These are phyloP conservation scores for Sarcophaga caerulescens DNA, from an alignment of 2,888 invertebrate genomes.

Conservation along the genomic window DNA sequence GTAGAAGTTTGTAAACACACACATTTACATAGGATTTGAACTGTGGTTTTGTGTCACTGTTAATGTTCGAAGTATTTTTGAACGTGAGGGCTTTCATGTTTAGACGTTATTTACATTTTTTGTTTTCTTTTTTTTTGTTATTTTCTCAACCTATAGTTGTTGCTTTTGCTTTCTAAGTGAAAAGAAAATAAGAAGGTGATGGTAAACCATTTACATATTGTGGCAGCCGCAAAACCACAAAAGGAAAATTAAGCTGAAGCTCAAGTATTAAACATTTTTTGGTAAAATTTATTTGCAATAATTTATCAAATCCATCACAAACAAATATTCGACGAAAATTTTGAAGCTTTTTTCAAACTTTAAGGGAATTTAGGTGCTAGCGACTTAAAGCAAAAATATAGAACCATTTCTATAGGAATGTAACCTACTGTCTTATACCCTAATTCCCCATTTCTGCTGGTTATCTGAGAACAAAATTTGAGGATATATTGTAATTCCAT, in stretches of 20 bases:
- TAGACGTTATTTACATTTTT: conserved; percentile 49
- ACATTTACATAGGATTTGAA: not conserved
- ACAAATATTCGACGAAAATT: not conserved
- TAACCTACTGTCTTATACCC: no score
- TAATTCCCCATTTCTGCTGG: no score
- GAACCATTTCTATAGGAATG: no score
- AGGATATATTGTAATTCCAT: no score
- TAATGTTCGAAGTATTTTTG: conserved; percentile 41
- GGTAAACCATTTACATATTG: conserved; percentile 55
- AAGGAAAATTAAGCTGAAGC: conserved; percentile 18
- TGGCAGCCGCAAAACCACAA: not conserved
- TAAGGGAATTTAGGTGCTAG: no score
- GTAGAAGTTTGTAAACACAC: not conserved
- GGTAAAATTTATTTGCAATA: conserved; percentile 57
- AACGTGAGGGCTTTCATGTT: conserved; percentile 64
- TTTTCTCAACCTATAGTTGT: not conserved
- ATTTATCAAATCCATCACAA: conserved; percentile 50
- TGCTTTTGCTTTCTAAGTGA: not conserved
- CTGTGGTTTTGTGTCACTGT: conserved; percentile 4
- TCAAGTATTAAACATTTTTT: conserved; percentile 16
- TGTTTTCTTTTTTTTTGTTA: not conserved
- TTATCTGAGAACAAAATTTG: no score
- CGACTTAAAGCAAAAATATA: no score
- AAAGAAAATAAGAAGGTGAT: conserved; percentile 40
- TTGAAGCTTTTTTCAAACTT: no score